phyloP scores from a whole-genome alignment of 2,888 invertebrate species.

The Cantharis rufa region DNA sequence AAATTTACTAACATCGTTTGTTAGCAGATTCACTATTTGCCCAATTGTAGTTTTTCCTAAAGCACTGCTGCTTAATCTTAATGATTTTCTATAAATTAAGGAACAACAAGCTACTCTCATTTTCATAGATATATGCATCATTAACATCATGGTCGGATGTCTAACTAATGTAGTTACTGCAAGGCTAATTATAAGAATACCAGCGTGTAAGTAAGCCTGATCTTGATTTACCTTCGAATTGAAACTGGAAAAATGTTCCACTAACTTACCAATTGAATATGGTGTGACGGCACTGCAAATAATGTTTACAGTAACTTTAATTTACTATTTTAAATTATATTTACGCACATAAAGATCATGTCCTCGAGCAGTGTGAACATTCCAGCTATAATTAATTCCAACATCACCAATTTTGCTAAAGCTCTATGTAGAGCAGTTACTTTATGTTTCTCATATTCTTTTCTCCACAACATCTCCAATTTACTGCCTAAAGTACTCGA shows the following conservation, averaged over 20 bases:
- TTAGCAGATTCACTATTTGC: conserved; percentile 60
- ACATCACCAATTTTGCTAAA: conserved; percentile 45
- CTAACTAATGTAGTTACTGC: neutral
- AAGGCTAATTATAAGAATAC: conserved; percentile 29
- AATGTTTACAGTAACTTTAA: neutral
- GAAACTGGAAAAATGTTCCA: conserved; percentile 63
- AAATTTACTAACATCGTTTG: conserved; percentile 87
- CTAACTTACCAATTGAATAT: conserved; percentile 65
- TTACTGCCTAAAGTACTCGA: conserved; percentile 68
- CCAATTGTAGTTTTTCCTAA: conserved; percentile 82
- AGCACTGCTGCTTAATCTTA: conserved; percentile 69
- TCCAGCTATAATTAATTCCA: conserved; percentile 43
- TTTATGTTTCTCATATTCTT: conserved; percentile 48
- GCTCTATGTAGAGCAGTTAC: conserved; percentile 48
- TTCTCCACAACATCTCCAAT: conserved; percentile 61
- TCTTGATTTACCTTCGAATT: conserved; percentile 45
- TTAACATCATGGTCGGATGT: neutral
- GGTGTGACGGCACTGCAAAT: conserved; percentile 48
- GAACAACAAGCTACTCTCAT: conserved; percentile 72
- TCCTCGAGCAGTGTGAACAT: conserved; percentile 47
- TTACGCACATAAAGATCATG: conserved; percentile 48
- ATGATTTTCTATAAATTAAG: conserved; percentile 76
- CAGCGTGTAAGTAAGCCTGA: conserved; percentile 78
- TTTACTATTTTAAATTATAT: neutral
- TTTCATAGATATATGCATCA: conserved; percentile 76